Percentiles rank a stretch among this genome's conserved stretches.
Evolutionary conservation across 1,140 invertebrate species (phyloP).

Genomic region (Apis cerana): DNA sequence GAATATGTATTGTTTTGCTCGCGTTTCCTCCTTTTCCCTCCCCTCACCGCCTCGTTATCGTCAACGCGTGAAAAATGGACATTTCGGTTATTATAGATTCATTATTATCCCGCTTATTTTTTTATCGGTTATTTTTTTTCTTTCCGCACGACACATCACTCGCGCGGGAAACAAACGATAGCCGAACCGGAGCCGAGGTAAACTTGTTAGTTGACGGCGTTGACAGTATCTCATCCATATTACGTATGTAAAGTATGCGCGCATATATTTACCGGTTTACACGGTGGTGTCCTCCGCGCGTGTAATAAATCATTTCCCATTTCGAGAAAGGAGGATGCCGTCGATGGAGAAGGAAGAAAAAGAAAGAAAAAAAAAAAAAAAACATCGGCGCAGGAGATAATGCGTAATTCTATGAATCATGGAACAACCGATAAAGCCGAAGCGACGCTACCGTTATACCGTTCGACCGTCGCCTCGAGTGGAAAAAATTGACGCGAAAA

Average conservation of each 20-base stretch:
- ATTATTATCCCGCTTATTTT: conserved; percentile 10
- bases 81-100: conserved; percentile 16
- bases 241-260: conserved; percentile 35
- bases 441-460: background rate
- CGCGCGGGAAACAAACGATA: conserved; percentile 52
- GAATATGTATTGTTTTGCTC: background rate
- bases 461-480: too few species aligned
- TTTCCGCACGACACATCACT: conserved; percentile 44
- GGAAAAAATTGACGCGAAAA: background rate
- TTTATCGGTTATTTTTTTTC: conserved; percentile 20
- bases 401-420: background rate
- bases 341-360: conserved; percentile 28
- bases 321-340: conserved; percentile 43
- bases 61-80: conserved; percentile 16
- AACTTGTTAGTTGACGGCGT: conserved; percentile 52
- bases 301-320: conserved; percentile 40
- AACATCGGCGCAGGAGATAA: conserved; percentile 12
- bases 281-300: background rate
- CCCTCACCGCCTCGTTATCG: background rate
- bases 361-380: background rate
- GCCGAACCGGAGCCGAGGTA: conserved; percentile 25
- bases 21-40: background rate
- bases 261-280: conserved; percentile 44
- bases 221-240: conserved; percentile 59
- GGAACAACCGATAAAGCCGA: background rate